Conservation (phyloP, 2,797 vertebrate species). For the Tangara arthus region DNA sequence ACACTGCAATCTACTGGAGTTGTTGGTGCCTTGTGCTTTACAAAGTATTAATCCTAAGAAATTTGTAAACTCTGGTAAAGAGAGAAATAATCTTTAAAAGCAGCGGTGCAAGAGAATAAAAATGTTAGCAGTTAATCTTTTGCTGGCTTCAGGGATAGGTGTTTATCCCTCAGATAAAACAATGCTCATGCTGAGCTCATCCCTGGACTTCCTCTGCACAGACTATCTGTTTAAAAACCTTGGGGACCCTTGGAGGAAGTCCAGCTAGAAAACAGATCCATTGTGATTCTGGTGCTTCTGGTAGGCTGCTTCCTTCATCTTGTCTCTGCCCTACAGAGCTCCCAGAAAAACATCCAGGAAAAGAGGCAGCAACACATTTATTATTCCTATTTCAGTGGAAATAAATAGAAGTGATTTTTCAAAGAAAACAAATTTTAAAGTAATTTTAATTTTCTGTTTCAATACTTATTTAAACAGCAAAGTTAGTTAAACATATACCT, state of each 20-base stretch:
- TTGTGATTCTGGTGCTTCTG: slow-evolving; percentile 23
- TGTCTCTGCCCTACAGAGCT: not conserved
- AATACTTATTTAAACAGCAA: not conserved
- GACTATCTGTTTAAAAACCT: slow-evolving; percentile 49
- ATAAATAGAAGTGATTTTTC: not conserved
- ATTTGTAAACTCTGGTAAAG: not conserved
- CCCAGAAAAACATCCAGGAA: slow-evolving; percentile 1
- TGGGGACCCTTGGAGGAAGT: slow-evolving; percentile 52
- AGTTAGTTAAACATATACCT: not conserved
- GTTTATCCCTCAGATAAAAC: slow-evolving; percentile 37
- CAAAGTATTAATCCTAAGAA: not conserved
- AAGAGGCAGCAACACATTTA: not conserved
- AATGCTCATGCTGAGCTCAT: slow-evolving; percentile 45
- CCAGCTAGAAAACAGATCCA: slow-evolving; percentile 35
- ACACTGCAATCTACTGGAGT: not conserved
- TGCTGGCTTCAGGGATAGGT: not conserved
- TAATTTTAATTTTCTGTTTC: not conserved
- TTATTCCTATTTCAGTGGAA: not conserved
- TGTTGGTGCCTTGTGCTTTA: not conserved
- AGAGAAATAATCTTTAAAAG: not conserved
- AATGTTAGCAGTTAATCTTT: not conserved
- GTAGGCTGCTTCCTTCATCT: slow-evolving; percentile 12
- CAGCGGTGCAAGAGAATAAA: not conserved
- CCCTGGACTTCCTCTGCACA: slow-evolving; percentile 49
- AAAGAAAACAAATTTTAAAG: not conserved